These are phyloP conservation scores for Macaria liturata DNA, from an alignment of 2,888 invertebrate genomes.

Conservation along the genomic window DNA sequence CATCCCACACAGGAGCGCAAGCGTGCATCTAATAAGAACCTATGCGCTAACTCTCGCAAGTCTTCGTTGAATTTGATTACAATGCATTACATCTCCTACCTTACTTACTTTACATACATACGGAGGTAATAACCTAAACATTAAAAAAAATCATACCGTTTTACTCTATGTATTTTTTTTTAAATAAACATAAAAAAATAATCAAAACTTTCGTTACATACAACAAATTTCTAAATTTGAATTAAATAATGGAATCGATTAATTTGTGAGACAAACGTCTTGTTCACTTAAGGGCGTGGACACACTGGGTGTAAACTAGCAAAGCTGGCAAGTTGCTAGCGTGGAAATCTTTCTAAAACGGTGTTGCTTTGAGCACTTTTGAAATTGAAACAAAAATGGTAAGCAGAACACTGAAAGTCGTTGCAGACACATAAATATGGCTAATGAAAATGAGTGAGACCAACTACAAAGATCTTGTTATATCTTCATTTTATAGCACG, in stretches of 20 bases:
- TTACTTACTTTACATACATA: conserved; percentile 47
- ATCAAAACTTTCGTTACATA: conserved; percentile 77
- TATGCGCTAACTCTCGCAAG: conserved; percentile 40
- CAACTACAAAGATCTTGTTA: too few species aligned
- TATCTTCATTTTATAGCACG: too few species aligned
- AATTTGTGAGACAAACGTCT: conserved; percentile 54
- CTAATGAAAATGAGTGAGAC: too few species aligned
- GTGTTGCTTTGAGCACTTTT: conserved; percentile 32
- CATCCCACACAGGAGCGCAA: conserved; percentile 34
- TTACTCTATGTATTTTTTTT: conserved; percentile 77
- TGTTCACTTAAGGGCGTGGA: conserved; percentile 17
- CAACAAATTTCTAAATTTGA: conserved; percentile 68
- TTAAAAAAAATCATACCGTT: conserved; percentile 57
- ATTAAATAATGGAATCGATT: conserved; percentile 77
- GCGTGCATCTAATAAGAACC: conserved; percentile 49
- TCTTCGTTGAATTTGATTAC: conserved; percentile 51
- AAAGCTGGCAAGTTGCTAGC: background rate
- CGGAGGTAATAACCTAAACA: conserved; percentile 68
- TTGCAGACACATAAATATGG: too few species aligned
- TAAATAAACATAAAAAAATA: conserved; percentile 79
- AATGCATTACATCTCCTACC: conserved; percentile 49
- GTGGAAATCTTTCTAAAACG: too few species aligned
- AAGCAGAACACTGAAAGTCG: too few species aligned
- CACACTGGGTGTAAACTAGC: background rate
- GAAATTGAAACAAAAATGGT: background rate